A percentile compares a stretch with the other conserved stretches of the same genome.
Conservation (phyloP, 2,888 invertebrate species). For the Pristionchus arcanus region DNA sequence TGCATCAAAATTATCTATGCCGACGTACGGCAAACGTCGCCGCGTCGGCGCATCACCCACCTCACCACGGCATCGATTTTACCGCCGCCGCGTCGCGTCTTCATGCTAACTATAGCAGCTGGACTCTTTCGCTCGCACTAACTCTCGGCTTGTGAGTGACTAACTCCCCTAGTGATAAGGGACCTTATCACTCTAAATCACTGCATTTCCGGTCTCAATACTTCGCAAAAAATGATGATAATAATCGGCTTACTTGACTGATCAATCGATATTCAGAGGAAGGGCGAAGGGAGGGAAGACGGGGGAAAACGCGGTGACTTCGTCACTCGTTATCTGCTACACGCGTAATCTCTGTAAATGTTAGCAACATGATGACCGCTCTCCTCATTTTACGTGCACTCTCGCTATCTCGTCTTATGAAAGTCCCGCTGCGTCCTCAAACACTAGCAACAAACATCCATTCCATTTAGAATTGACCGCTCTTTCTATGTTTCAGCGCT, state of each 20-base stretch:
- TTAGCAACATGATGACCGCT: neutral
- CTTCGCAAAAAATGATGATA: neutral
- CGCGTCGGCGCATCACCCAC: conserved; percentile 11
- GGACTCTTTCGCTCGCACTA: neutral
- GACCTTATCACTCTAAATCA: conserved; percentile 11
- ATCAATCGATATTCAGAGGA: conserved; percentile 4
- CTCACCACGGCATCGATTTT: conserved; percentile 1
- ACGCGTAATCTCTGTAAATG: conserved; percentile 18
- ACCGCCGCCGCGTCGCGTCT: neutral
- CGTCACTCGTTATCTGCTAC: conserved; percentile 30
- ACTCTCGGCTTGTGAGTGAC: neutral
- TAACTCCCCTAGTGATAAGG: neutral
- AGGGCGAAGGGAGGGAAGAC: neutral
- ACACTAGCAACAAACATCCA: no score
- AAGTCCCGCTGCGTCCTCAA: no score
- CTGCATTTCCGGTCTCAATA: neutral
- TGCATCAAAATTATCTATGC: no score
- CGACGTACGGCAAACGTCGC: neutral
- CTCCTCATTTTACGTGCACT: neutral
- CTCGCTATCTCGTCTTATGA: neutral
- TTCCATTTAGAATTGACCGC: no score
- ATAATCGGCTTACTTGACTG: conserved; percentile 31
- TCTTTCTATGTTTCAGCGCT: neutral
- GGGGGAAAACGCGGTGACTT: neutral
- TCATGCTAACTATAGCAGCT: neutral